Percentiles rank a stretch among this genome's conserved stretches.
These are phyloP conservation scores for Neogale vison DNA, from an alignment of 2,113 vertebrate species.

Conservation along the genomic window DNA sequence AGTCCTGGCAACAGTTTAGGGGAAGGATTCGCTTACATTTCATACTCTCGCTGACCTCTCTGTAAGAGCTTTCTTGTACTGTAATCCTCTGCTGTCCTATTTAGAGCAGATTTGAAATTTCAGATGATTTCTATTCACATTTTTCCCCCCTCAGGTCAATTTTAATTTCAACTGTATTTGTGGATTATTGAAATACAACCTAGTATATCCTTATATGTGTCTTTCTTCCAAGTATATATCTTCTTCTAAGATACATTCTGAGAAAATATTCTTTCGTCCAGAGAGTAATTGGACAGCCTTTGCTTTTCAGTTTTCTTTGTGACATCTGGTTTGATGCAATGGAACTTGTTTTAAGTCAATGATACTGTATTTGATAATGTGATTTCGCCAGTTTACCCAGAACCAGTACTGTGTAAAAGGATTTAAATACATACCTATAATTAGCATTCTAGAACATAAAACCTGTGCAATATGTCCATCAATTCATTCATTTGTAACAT, in stretches of 20 bases:
- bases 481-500: neutral
- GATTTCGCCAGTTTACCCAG: neutral
- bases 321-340: neutral
- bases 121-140: neutral
- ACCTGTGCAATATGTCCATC: neutral
- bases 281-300: neutral
- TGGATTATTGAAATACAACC: neutral
- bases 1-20: neutral
- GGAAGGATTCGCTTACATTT: neutral
- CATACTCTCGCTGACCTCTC: neutral
- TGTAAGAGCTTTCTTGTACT: neutral
- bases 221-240: slow-evolving; percentile 26
- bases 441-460: slow-evolving; percentile 34
- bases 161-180: slow-evolving; percentile 36
- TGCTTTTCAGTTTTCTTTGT: neutral
- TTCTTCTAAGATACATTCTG: neutral
- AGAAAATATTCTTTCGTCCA: neutral
- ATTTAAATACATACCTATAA: neutral
- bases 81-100: neutral
- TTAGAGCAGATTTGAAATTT: slow-evolving; percentile 47
- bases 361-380: neutral
- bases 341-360: neutral
- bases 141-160: neutral
- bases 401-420: neutral
- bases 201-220: neutral